Evolutionary conservation across 2,113 vertebrate genomes (phyloP).

Genomic region (Ammodytes marinus): DNA sequence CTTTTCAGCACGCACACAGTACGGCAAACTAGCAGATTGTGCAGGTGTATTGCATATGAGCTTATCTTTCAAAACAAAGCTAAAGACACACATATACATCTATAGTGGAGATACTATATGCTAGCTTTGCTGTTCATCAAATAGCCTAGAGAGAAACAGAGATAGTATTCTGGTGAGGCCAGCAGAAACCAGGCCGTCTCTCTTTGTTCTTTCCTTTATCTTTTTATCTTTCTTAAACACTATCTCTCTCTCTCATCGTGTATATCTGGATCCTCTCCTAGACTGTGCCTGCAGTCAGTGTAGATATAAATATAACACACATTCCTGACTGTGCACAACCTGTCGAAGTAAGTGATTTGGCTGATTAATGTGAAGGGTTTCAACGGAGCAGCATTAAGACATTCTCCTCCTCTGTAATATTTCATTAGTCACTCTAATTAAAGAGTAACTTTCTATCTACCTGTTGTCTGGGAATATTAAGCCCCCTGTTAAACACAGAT

Average conservation of each 20-base stretch:
- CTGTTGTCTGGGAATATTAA: constrained; percentile 60
- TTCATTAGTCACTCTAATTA: constrained; percentile 70
- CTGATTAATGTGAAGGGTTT: constrained; percentile 58
- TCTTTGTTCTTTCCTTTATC: constrained; percentile 28
- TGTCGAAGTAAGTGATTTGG: constrained; percentile 70
- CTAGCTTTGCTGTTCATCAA: constrained; percentile 6
- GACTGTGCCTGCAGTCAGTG: constrained; percentile 33
- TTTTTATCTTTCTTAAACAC: constrained; percentile 18
- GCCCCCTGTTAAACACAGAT: constrained; percentile 29
- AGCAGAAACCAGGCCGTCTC: not conserved
- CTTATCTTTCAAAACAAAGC: constrained; percentile 7
- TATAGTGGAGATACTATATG: not conserved
- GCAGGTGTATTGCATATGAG: not conserved
- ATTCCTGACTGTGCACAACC: constrained; percentile 56
- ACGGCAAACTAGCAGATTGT: not conserved
- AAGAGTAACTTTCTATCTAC: constrained; percentile 51
- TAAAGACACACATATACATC: not conserved
- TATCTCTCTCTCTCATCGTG: constrained; percentile 3
- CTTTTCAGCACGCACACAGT: no score
- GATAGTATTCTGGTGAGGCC: not conserved
- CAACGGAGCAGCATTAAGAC: constrained; percentile 45
- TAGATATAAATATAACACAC: constrained; percentile 43
- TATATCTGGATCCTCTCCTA: constrained; percentile 49
- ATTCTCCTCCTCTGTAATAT: constrained; percentile 64
- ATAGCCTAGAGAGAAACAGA: constrained; percentile 8